Percentiles rank a stretch among this genome's conserved stretches.
These are phyloP conservation scores for Pteria penguin DNA, from an alignment of 2,888 invertebrate genomes.

Conservation along the genomic window DNA sequence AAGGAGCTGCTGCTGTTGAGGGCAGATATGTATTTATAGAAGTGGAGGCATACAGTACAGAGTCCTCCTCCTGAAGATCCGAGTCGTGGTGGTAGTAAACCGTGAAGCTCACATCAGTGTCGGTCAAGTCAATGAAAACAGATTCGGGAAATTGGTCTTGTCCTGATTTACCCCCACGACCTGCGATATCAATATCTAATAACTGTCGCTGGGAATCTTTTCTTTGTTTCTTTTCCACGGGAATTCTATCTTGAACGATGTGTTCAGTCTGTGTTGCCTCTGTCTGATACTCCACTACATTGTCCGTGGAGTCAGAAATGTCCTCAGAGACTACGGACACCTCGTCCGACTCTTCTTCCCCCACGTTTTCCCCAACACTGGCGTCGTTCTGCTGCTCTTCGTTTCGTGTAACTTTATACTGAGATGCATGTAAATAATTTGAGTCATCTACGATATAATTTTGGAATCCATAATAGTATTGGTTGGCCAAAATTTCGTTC, in stretches of 20 bases:
- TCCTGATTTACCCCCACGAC: slow-evolving; percentile 49
- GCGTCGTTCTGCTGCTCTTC: neutral
- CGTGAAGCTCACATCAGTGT: slow-evolving; percentile 72
- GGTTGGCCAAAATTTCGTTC: slow-evolving; percentile 58
- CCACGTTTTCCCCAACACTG: neutral
- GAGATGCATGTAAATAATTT: neutral
- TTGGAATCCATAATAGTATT: slow-evolving; percentile 47
- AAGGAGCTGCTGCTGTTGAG: slow-evolving; percentile 20
- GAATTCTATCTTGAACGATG: neutral
- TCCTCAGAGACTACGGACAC: neutral
- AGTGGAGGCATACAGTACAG: slow-evolving; percentile 50
- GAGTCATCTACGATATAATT: neutral
- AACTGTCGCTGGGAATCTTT: slow-evolving; percentile 54
- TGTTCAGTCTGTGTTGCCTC: neutral
- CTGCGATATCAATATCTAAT: slow-evolving; percentile 67
- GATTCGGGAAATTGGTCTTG: slow-evolving; percentile 59
- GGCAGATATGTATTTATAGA: slow-evolving; percentile 38
- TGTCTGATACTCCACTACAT: slow-evolving; percentile 14
- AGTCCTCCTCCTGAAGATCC: slow-evolving; percentile 39
- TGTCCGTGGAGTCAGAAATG: neutral
- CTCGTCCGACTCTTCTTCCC: slow-evolving; percentile 26
- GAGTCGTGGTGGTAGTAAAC: slow-evolving; percentile 75
- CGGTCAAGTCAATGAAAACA: slow-evolving; percentile 76
- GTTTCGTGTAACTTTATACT: neutral
- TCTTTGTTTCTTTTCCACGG: neutral